Base-by-base conservation (phyloP, 2,797 vertebrate species). In the Denticeps clupeoides region DNA sequence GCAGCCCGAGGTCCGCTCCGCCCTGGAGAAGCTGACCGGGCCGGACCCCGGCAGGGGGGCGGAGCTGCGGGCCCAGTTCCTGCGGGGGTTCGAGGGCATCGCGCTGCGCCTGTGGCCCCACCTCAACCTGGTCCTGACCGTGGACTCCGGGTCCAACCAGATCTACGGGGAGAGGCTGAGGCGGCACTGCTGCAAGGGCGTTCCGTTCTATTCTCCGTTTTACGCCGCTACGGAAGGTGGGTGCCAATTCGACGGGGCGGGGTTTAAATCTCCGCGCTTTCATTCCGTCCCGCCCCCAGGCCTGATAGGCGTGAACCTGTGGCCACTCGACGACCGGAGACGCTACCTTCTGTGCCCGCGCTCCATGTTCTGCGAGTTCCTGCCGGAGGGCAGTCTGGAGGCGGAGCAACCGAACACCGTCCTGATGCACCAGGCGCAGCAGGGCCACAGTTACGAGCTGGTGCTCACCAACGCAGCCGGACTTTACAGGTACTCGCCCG, bases 281-380 rank as follows among this genome's bases (percentile, higher is more conserved):
- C n/a, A n/a, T n/a, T n/a, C n/a, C n/a, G n/a, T n/a, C n/a, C n/a
- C 19, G 7, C 9, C 4, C 50, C 28, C 71, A 97, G 93, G 87
- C 45, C 65, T 89, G 10, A 74, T 91, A 0, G 90, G 89, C 47
- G 74, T 97, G 58, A 94, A 89, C 77, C 69, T 91, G 51, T 90
- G 89, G 87, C 89, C 89, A 0, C 56, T 63, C 38, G 63, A 83
- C 26, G 56, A 68, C 1, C 52, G 0, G 0, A 75, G 84, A 5
- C 71, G 54, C n/a, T 95, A 95, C 66, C 55, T 95, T 50, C 78
- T 97, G 43, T 82, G 82, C 55, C 89, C 90, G 0, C 80, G 82
- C 8, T 80, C 82, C 45, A 88, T 88, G 69, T 90, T 97, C 67
- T 87, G 68, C 0, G 91, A 97, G 74, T 92, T 97, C 70, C 80